Evolutionary conservation across 2,888 invertebrate species (phyloP).

Genomic region (Phragmatobia fuliginosa): DNA sequence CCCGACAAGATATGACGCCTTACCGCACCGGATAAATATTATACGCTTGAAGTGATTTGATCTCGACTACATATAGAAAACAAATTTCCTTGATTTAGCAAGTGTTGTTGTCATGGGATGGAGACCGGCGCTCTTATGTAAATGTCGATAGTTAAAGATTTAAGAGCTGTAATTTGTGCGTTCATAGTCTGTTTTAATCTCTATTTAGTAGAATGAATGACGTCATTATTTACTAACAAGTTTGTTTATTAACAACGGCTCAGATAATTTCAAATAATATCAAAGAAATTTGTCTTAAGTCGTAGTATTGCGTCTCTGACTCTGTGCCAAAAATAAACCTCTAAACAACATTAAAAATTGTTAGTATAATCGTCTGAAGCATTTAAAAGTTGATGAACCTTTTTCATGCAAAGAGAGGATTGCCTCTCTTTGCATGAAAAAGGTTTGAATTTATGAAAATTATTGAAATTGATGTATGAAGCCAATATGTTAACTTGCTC

Average conservation of each 20-base stretch:
- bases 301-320: constrained; percentile 13
- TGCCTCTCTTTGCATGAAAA: too few relatives aligned
- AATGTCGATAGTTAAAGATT: constrained; percentile 33
- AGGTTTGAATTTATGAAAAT: too few relatives aligned
- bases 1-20: constrained; percentile 65
- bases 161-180: constrained; percentile 29
- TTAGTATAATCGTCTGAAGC: not conserved
- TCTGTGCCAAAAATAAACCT: constrained; percentile 16
- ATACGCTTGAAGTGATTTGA: constrained; percentile 60
- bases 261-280: constrained; percentile 34
- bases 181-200: constrained; percentile 32
- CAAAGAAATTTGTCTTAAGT: constrained; percentile 20
- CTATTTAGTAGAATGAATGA: constrained; percentile 27
- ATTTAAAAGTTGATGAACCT: constrained; percentile 45
- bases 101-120: constrained; percentile 37
- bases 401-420: constrained; percentile 40
- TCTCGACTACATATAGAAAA: constrained; percentile 51
- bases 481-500: constrained; percentile 45
- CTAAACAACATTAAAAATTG: constrained; percentile 28
- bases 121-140: constrained; percentile 29
- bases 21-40: constrained; percentile 62
- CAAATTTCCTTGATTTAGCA: constrained; percentile 40
- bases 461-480: constrained; percentile 43
- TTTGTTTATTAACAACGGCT: constrained; percentile 34
- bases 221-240: constrained; percentile 41